Evolutionary conservation across 2,888 invertebrate species (phyloP).

Genomic region (Diarsia mendica): DNA sequence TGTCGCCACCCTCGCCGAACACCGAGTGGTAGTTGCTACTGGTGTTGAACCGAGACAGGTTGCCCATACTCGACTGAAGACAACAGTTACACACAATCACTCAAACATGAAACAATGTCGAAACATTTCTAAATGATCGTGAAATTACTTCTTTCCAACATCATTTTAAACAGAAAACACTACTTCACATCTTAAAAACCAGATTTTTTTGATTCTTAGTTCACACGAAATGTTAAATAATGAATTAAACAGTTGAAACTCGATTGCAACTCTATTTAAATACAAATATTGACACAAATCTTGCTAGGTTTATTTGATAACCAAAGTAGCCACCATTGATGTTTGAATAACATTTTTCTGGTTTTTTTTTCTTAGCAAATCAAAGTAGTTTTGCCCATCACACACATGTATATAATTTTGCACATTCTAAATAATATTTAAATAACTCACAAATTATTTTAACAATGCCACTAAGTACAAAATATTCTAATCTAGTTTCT

Average conservation of each 20-base stretch:
- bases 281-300: slow-evolving; percentile 61
- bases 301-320: slow-evolving; percentile 52
- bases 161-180: neutral
- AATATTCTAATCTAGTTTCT: neutral
- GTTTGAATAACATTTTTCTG: slow-evolving; percentile 28
- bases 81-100: slow-evolving; percentile 30
- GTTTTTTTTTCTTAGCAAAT: slow-evolving; percentile 26
- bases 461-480: neutral
- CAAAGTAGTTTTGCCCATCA: neutral
- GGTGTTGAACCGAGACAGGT: slow-evolving; percentile 90
- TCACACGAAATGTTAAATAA: slow-evolving; percentile 18
- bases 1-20: slow-evolving; percentile 94
- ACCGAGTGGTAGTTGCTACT: slow-evolving; percentile 95
- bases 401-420: neutral
- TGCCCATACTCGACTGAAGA: slow-evolving; percentile 91
- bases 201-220: neutral
- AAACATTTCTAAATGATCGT: neutral
- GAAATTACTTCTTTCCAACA: neutral
- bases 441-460: slow-evolving; percentile 18
- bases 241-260: slow-evolving; percentile 32
- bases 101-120: neutral
- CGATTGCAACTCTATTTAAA: slow-evolving; percentile 42
- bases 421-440: neutral
- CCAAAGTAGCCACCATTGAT: slow-evolving; percentile 50
- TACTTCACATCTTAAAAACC: neutral